Evolutionary conservation across 1,140 invertebrate genomes (phyloP).

Genomic region (Drosophila nikananu): DNA sequence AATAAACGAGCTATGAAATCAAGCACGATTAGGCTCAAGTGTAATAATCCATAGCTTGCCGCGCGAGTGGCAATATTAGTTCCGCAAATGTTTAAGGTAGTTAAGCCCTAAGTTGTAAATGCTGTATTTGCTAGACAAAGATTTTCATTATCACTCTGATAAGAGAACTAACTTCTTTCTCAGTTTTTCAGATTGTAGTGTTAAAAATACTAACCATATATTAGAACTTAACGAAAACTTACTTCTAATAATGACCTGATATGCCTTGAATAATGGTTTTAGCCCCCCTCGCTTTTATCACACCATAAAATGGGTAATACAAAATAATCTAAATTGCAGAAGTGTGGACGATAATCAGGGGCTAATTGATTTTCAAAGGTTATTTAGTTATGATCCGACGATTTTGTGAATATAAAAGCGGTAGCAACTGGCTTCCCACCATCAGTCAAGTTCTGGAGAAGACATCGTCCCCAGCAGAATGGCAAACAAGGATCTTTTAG

Average conservation of each 20-base stretch:
- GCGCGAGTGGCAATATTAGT: constrained; percentile 1
- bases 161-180: not conserved
- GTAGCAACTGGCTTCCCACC: not conserved
- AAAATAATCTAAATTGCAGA: constrained; percentile 17
- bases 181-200: no score
- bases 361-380: constrained; percentile 13
- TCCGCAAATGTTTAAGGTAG: not conserved
- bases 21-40: constrained; percentile 7
- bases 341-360: constrained; percentile 8
- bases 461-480: constrained; percentile 5
- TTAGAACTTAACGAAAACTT: no score
- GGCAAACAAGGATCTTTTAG: constrained; percentile 39
- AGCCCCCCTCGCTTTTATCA: constrained; percentile 19
- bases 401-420: constrained; percentile 29
- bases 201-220: not conserved
- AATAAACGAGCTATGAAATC: constrained; percentile 11
- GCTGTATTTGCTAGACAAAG: not conserved
- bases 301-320: constrained; percentile 11
- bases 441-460: not conserved
- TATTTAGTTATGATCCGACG: not conserved
- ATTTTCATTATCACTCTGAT: not conserved
- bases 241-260: no score
- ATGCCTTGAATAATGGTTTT: not conserved
- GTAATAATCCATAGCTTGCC: constrained; percentile 7
- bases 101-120: not conserved